Evolutionary conservation across 2,888 invertebrate species (phyloP), one percentile per base, ranked within the genome.

Genomic region (Leptogaster cylindrica): DNA sequence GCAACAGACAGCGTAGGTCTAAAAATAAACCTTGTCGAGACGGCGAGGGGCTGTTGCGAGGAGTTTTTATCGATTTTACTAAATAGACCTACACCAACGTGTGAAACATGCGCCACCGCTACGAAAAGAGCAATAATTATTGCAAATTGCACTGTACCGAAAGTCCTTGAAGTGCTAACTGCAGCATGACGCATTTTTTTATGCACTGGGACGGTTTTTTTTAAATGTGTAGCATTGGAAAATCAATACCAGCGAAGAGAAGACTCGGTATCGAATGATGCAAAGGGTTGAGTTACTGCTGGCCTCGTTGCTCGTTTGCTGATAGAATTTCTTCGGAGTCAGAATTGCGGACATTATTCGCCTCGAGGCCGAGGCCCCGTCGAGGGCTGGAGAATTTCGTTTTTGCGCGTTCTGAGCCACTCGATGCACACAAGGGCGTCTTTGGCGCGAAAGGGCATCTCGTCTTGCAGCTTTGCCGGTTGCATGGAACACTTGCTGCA

Each of bases 21-120:
- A 61, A 61, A 61, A 61, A 61, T 61, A 61, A 58, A 61, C 27
- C 25, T 27, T 14, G 44, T 16, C 41, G 7, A 10, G 61, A n/a
- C 27, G 33, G 16, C 20, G 61, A 8, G 8, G 44, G 14, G 39
- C 55, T 55, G 27, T 39, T 16, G 8, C 10, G 12, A 18, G 12
- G 14, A 36, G 27, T 41, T 61, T 61, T 61, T 61, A 61, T 61
- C 61, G 61, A 61, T 61, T 61, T 61, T 61, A n/a, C 55, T 36
- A 44, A 61, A 61, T 44, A 61, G 61, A 61, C 61, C 61, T 61
- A 61, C 61, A 61, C 61, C 61, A 61, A 61, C 61, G 61, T 61
- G 61, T 44, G 44, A 44, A 44, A 44, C 61, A 61, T 44, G 61
- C 61, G 61, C 61, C 61, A 61, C 61, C 44, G 61, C 61, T 61